Evolutionary conservation across 2,888 invertebrate species (phyloP), one percentile per base, ranked within the genome.

Genomic region (Conops quadrifasciatus): DNA sequence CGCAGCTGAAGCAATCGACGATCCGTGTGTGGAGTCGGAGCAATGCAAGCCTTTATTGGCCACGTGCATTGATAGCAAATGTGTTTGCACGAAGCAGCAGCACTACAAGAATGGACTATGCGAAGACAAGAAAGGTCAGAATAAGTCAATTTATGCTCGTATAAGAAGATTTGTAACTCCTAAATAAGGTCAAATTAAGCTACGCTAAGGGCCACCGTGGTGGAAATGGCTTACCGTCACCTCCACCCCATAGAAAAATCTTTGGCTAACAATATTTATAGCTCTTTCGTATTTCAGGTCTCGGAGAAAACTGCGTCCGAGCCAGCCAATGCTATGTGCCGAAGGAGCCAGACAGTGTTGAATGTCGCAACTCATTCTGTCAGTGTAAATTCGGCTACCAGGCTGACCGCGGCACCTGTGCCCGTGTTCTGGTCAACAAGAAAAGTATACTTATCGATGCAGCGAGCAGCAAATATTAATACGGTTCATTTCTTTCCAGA

Each of bases 31-130:
- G 36, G 85, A 82, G n/a, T 80, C 80, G 49, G 86, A 85, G 72
- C 86, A 86, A 72, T 85, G 85, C 71, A 82, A 83, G 56, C 86
- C 85, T 1, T 77, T 86, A n/a, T 71, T 85, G 72, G 85, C 80
- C 36, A 80, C 76, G 51, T 86, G 86, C 73, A 78, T 76, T 45
- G 78, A 82, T 13, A 79, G 81, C 24, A 83, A 83, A 74, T 85
- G 85, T 69, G 76, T 76, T 62, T 85, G 85, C 73, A 78, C 78
- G 0, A 78, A 79, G 7, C 78, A 80, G 53, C 80, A 84, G 72
- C 84, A 85, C 70, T 80, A 80, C 58, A 82, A 81, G 68, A 77
- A 79, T 28, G 84, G 84, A 30, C 75, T 75, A 63, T 85, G 85
- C 70, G 80, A 80, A 71, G 76, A 77, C 5, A 83, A 80, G 66